Evolutionary conservation across 2,888 invertebrate genomes (phyloP).

Genomic region (Meandrusa payeni): DNA sequence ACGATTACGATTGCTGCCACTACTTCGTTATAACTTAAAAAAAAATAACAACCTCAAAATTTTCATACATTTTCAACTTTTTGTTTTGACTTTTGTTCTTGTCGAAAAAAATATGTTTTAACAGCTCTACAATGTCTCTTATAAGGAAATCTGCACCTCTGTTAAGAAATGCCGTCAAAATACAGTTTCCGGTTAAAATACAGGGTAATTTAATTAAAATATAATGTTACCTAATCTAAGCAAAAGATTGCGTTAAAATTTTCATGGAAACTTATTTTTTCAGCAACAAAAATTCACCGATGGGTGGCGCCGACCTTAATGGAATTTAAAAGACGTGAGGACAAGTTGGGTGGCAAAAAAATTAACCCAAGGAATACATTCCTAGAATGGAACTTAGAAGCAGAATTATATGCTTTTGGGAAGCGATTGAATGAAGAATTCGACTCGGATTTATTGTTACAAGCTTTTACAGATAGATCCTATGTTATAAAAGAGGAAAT

Average conservation of each 20-base stretch:
- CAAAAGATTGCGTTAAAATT: neutral
- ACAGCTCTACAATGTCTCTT: slow-evolving; percentile 53
- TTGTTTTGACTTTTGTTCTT: no score
- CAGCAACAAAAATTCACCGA: slow-evolving; percentile 72
- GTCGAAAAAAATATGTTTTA: no score
- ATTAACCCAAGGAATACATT: slow-evolving; percentile 79
- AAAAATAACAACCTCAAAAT: slow-evolving; percentile 10
- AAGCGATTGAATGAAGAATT: slow-evolving; percentile 92
- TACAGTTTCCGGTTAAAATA: slow-evolving; percentile 39
- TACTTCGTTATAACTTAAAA: no score
- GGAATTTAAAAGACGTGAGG: slow-evolving; percentile 81
- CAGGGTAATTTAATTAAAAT: slow-evolving; percentile 44
- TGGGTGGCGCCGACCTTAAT: slow-evolving; percentile 86
- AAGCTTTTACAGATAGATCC: slow-evolving; percentile 90
- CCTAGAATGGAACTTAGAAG: slow-evolving; percentile 93
- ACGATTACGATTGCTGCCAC: no score
- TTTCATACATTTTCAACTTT: neutral
- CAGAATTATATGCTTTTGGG: slow-evolving; percentile 94
- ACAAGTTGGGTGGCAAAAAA: slow-evolving; percentile 80
- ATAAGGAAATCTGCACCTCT: slow-evolving; percentile 53
- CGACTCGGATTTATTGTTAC: slow-evolving; percentile 83
- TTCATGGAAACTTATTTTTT: slow-evolving; percentile 4
- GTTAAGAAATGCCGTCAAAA: slow-evolving; percentile 41
- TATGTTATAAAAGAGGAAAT: slow-evolving; percentile 87
- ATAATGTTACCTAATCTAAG: no score